A percentile compares a stretch with the other conserved stretches of the same genome.
Evolutionary conservation across 2,113 vertebrate species (phyloP).

Genomic region (Herpetotheres cachinnans): DNA sequence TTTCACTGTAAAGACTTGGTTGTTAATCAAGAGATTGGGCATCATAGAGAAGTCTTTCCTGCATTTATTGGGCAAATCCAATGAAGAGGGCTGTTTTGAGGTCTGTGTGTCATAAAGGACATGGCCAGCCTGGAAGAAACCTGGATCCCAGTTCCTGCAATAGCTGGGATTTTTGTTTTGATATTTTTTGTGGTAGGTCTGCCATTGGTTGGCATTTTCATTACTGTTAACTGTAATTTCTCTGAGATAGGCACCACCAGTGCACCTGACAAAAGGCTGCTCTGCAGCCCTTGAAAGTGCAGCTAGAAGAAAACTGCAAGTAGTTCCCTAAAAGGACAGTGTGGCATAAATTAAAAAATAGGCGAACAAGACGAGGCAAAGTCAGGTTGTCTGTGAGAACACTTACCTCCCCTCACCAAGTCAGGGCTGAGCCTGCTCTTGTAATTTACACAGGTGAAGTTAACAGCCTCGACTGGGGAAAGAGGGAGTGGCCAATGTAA

Average conservation of each 20-base stretch:
- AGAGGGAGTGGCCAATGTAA: neutral
- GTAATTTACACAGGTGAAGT: neutral
- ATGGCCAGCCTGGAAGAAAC: neutral
- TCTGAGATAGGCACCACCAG: neutral
- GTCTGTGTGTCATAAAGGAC: neutral
- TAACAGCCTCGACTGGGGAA: neutral
- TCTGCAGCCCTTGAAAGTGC: neutral
- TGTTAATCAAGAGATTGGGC: neutral
- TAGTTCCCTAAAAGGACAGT: neutral
- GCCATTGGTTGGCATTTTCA: neutral
- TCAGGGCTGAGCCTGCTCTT: neutral
- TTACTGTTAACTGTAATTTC: neutral
- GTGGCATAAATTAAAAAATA: neutral
- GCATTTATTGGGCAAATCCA: neutral
- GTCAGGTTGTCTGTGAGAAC: neutral
- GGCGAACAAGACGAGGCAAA: neutral
- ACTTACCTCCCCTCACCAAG: neutral
- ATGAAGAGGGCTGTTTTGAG: neutral
- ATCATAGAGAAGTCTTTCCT: neutral
- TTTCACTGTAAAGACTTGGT: neutral
- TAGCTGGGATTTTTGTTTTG: neutral
- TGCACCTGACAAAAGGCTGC: neutral
- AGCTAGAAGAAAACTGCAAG: neutral
- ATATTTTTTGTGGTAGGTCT: neutral
- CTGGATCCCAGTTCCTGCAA: neutral